Evolutionary conservation across 2,888 invertebrate species (phyloP).

Genomic region (Digitonthophagus gazella): DNA sequence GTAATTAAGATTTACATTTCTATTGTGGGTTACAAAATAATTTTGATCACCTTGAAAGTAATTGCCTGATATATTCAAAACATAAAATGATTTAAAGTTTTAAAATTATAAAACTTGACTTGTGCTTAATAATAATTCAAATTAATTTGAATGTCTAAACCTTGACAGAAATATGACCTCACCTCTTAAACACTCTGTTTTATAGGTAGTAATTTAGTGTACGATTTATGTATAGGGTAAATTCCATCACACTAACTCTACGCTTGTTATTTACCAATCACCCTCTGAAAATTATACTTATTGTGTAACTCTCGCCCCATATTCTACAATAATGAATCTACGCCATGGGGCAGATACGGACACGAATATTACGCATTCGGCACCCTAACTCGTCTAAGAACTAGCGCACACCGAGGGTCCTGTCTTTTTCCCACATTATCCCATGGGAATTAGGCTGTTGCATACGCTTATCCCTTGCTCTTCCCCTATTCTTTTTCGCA

Average conservation of each 20-base stretch:
- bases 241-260: neutral
- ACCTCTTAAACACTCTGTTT: neutral
- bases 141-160: too few relatives aligned
- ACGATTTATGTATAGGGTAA: neutral
- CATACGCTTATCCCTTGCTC: constrained; percentile 11
- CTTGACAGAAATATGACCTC: neutral
- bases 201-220: neutral
- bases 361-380: neutral
- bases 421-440: constrained; percentile 1
- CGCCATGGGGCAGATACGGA: neutral
- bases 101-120: too few relatives aligned
- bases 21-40: too few relatives aligned
- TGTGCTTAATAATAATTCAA: too few relatives aligned
- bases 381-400: neutral
- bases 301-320: neutral
- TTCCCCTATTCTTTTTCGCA: constrained; percentile 6
- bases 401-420: neutral
- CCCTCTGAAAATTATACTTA: neutral
- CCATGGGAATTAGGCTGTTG: constrained; percentile 16
- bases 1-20: too few relatives aligned
- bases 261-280: neutral
- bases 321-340: neutral
- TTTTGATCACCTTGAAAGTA: too few relatives aligned
- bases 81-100: too few relatives aligned
- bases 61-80: too few relatives aligned